Evolutionary conservation across 2,113 vertebrate species (phyloP), one percentile per base, ranked within the genome.

Genomic region (Rhinoderma darwinii): DNA sequence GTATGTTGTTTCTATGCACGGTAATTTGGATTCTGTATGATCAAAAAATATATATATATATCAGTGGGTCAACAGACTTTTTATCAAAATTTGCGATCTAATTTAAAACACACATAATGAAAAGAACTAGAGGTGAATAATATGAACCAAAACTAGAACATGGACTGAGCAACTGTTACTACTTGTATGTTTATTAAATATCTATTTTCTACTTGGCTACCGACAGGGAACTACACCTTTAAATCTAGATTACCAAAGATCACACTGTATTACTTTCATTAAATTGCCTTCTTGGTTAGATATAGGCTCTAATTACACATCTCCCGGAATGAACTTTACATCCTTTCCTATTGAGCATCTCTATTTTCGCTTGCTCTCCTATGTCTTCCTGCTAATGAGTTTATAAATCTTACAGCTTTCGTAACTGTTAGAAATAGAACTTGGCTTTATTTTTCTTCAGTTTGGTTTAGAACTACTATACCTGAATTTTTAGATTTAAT

Each of bases 291-390:
- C 61, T 56, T 37, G n/a, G 43, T 20, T 86, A 80, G 63, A 80
- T 72, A 86, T 78, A 37, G 72, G 47, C 63, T 86, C 84, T 86
- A 80, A 72, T 86, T 80, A 86, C 84, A 87, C 50, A 74, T 82
- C 77, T 78, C 73, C 27, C 50, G 74, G 50, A 50, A 87, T 87
- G 78, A 87, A 61, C 68, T 82, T 87, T 74, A 74, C 35, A 73
- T 74, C 50, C 37, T 73, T 87, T 66, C 43, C 77, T 61, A 78
- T 74, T 30, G 50, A 87, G 63, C 35, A 12, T 87, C 50, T 81
- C 47, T 87, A 56, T 82, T 87, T 73, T 74, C 85, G 74, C 76
- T 72, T 76, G 35, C 47, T 81, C 25, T 74, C 44, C 85, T 87
- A 72, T 56, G 77, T 87, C 85, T 87, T 74, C 63, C 44, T 59